Evolutionary conservation across 2,888 invertebrate species (phyloP), one percentile per base, ranked within the genome.

Genomic region (Alcis repandata): DNA sequence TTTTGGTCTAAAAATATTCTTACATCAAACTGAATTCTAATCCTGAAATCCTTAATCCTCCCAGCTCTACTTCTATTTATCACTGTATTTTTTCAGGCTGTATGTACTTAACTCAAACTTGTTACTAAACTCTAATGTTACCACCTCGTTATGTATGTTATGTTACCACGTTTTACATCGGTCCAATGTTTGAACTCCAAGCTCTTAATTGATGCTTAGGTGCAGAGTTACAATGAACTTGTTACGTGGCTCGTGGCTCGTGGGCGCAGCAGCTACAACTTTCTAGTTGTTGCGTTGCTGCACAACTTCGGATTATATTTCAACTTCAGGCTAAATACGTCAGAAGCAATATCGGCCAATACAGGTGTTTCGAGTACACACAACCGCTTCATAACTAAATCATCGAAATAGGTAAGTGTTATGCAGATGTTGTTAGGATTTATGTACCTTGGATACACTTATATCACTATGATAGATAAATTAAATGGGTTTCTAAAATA

Each of bases 151-250:
- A 20, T 45, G 11, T 45, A 13, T 10, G 2, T 10, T 10, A 4
- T 6, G 19, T 10, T 2, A 13, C 15, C 17, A 2, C 17, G 13
- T 10, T 19, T 20, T 45, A 13, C 45, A 20, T 45, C 15, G 20
- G 19, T 13, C 20, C 9, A 11, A 19, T 4, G 19, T 45, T 20
- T 20, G 9, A 8, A 20, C 1, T 15, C 20, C 1, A 13, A 13
- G n/a, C n/a, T 10, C 4, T 45, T 45, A 45, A 45, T 45, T 45
- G 45, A 45, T 45, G 20, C 11, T 13, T 13, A 17, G 45, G 45
- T 13, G 10, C 45, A 19, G 7, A 45, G 20, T 0, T 45, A 20
- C 45, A 20, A 1, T 10, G 20, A 4, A 43, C 20, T 43, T 43
- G 43, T 43, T 43, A 7, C 20, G 11, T 20, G 17, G 43, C n/a